phyloP scores from a whole-genome alignment of 2,797 vertebrate species.

The Capromys pilorides region DNA sequence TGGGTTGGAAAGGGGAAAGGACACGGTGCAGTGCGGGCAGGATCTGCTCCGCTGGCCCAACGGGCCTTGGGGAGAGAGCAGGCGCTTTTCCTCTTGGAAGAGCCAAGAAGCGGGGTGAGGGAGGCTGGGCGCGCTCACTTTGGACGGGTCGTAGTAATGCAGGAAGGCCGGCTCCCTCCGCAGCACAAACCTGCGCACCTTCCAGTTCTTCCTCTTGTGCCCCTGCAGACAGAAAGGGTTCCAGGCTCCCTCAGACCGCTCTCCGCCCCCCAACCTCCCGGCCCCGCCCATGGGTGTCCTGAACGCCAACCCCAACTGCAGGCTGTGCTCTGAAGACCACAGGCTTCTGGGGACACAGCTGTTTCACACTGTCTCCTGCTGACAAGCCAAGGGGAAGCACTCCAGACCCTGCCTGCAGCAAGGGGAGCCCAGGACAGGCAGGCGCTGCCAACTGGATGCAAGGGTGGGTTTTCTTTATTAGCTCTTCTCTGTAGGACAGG shows the following conservation, averaged over 20 bases:
- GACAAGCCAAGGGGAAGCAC: too few relatives aligned
- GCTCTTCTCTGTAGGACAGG: not conserved
- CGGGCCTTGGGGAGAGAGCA: conserved; percentile 5
- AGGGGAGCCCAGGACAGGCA: too few relatives aligned
- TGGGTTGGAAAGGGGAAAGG: not conserved
- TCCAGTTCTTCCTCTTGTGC: conserved; percentile 98
- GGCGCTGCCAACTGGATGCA: too few relatives aligned
- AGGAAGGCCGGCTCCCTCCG: conserved; percentile 93
- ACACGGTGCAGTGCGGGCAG: not conserved
- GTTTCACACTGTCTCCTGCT: too few relatives aligned
- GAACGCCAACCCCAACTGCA: not conserved
- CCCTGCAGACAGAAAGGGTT: conserved; percentile 86
- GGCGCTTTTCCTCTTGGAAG: conserved; percentile 16
- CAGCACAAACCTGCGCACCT: conserved; percentile 95
- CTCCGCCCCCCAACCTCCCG: not conserved
- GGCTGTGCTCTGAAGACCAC: not conserved
- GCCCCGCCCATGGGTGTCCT: not conserved
- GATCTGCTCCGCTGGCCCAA: not conserved
- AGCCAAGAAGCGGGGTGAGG: too few relatives aligned
- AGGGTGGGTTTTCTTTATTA: too few relatives aligned
- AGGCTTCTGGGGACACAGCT: not conserved
- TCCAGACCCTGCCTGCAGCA: too few relatives aligned
- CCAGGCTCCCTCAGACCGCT: not conserved
- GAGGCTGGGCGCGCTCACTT: conserved; percentile 83
- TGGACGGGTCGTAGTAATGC: conserved; percentile 96